Conservation (phyloP, 1,140 invertebrate species). For the Rhizoglyphus robini region DNA sequence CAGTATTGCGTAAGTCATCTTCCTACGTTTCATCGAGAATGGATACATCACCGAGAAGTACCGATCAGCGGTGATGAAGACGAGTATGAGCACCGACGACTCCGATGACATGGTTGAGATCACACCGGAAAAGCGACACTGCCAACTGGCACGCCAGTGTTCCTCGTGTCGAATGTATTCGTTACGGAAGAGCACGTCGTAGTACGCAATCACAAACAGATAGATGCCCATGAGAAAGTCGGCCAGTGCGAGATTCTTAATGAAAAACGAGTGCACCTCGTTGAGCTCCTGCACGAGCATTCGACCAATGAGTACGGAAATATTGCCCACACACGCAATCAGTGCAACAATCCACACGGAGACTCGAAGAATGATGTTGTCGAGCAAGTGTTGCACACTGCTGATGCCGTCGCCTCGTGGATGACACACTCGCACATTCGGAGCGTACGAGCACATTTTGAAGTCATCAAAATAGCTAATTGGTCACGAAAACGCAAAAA, state of each 20-base stretch:
- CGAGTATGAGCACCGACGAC: conserved; percentile 56
- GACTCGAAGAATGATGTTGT: conserved; percentile 45
- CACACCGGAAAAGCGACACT: conserved; percentile 47
- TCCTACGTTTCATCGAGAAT: conserved; percentile 21
- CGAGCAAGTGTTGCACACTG: conserved; percentile 45
- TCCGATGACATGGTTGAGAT: conserved; percentile 54
- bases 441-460: conserved; percentile 50
- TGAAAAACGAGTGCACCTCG: conserved; percentile 42
- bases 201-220: conserved; percentile 50
- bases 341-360: conserved; percentile 57
- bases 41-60: conserved; percentile 33
- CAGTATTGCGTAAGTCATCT: conserved; percentile 28
- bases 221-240: conserved; percentile 67
- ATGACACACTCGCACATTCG: conserved; percentile 45
- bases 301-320: conserved; percentile 51
- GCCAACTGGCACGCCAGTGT: conserved; percentile 53
- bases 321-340: conserved; percentile 50
- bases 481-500: background rate
- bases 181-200: conserved; percentile 51
- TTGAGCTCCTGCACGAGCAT: conserved; percentile 40
- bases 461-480: conserved; percentile 51
- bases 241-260: conserved; percentile 59
- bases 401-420: conserved; percentile 48
- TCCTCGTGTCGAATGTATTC: conserved; percentile 47
- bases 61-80: conserved; percentile 59